These are phyloP conservation scores for Erpobdella octoculata DNA, from an alignment of 2,888 invertebrate genomes.

Conservation along the genomic window DNA sequence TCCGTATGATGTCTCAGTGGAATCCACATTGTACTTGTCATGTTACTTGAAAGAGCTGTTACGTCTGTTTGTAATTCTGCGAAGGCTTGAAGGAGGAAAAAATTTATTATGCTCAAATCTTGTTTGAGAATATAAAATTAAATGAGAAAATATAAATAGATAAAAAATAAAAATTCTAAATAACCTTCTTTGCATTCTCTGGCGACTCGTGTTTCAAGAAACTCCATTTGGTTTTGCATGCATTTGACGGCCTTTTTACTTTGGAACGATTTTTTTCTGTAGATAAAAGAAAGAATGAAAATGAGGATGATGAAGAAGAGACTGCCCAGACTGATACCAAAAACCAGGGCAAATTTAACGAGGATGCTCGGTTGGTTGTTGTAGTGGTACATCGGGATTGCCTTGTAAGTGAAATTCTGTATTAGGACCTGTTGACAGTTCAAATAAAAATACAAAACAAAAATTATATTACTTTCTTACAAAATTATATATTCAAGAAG, in stretches of 20 bases:
- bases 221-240: constrained; percentile 99
- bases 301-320: constrained; percentile 57
- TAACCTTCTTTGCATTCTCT: constrained; percentile 78
- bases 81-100: constrained; percentile 61
- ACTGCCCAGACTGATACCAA: not conserved
- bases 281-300: constrained; percentile 79
- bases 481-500: not conserved
- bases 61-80: constrained; percentile 98
- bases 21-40: constrained; percentile 88
- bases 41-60: constrained; percentile 90
- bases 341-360: not conserved
- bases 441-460: not conserved
- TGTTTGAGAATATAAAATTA: not conserved
- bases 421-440: not conserved
- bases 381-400: not conserved
- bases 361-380: not conserved
- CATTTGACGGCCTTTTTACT: constrained; percentile 91
- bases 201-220: constrained; percentile 84
- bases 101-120: not conserved
- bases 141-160: not conserved
- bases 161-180: not conserved
- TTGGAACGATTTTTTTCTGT: constrained; percentile 87
- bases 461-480: not conserved
- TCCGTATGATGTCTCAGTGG: constrained; percentile 89
- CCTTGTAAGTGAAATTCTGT: not conserved